phyloP scores from a whole-genome alignment of 37 sponge, comb jelly and placozoan genomes.

The Geodia barretti region DNA sequence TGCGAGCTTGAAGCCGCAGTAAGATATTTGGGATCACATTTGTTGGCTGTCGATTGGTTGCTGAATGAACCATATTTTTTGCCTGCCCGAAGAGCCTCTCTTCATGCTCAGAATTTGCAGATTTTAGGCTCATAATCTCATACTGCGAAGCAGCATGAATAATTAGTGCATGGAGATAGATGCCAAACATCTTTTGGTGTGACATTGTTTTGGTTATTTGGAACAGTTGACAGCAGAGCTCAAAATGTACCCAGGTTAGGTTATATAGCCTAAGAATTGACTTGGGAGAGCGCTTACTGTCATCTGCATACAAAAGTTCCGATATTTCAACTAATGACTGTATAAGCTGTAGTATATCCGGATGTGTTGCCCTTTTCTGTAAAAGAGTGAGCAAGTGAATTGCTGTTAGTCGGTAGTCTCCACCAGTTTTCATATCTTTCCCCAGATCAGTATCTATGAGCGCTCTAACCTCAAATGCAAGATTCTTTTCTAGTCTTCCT shows the following conservation, averaged over 20 bases:
- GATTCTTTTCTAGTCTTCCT: neutral
- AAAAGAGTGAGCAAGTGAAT: neutral
- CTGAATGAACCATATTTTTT: neutral
- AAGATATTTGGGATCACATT: slow-evolving; percentile 18
- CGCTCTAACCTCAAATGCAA: neutral
- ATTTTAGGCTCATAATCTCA: slow-evolving; percentile 11
- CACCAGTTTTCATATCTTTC: neutral
- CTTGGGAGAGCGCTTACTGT: neutral
- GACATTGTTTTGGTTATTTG: neutral
- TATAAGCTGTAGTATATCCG: neutral
- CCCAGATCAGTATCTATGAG: neutral
- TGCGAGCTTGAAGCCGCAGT: slow-evolving; percentile 17
- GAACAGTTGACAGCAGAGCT: neutral
- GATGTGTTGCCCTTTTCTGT: neutral
- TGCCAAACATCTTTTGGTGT: slow-evolving; percentile 12
- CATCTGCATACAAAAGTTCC: neutral
- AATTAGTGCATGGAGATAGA: slow-evolving; percentile 7
- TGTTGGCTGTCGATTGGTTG: slow-evolving; percentile 1
- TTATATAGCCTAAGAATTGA: slow-evolving; percentile 16
- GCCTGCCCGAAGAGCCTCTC: slow-evolving; percentile 29
- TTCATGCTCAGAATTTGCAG: slow-evolving; percentile 14
- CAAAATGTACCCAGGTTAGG: slow-evolving; percentile 8
- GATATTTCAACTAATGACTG: neutral
- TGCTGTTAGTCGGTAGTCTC: neutral
- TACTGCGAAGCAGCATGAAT: slow-evolving; percentile 9